Base-by-base conservation (phyloP, 2,888 invertebrate genomes). In the Clepsis dumicolana region DNA sequence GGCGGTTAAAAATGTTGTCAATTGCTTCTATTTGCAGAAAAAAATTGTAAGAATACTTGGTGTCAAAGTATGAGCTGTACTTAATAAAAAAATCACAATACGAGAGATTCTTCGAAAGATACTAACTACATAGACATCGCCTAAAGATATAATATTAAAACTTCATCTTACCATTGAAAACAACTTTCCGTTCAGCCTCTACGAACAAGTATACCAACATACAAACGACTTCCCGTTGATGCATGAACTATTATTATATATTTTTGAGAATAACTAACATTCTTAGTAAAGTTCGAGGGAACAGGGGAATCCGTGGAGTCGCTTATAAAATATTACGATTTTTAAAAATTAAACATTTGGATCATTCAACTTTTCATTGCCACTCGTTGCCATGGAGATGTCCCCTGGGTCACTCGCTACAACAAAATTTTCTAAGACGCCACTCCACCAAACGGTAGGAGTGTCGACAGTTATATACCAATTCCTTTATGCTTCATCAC, bases 191-290 rank as follows among this genome's bases (percentile, higher is more conserved):
- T 35, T 35, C 35, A 10, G 35, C 3, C 10, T 21, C 10, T 48
- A 48, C 48, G n/a, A 57, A 67, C 62, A 63, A 62, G 67, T 38
- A 57, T 57, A 64, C 56, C 57, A 16, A 63, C 67, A 57, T 24
- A 61, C 50, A 16, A 27, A 14, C 12, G 21, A 44, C 24, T 50
- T 67, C 63, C 67, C 24, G 64, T n/a, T 25, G 21, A 7, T 27
- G 71, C 75, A 77, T 78, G 73, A 18, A 18, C 75, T 81, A 78
- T 59, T 81, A 78, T 59, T 59, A 68, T 64, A 65, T 79, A 79
- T 77, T 81, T 80, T 82, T 56, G 79, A 80, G 76, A 78, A 80
- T 80, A 77, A 76, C 76, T 84, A 84, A 85, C 85, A 86, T 82
- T 83, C 79, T 80, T 79, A 77, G 77, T 80, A 73, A 85, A 85